Evolutionary conservation across 2,113 vertebrate genomes (phyloP).

Genomic region (Piprites chloris): DNA sequence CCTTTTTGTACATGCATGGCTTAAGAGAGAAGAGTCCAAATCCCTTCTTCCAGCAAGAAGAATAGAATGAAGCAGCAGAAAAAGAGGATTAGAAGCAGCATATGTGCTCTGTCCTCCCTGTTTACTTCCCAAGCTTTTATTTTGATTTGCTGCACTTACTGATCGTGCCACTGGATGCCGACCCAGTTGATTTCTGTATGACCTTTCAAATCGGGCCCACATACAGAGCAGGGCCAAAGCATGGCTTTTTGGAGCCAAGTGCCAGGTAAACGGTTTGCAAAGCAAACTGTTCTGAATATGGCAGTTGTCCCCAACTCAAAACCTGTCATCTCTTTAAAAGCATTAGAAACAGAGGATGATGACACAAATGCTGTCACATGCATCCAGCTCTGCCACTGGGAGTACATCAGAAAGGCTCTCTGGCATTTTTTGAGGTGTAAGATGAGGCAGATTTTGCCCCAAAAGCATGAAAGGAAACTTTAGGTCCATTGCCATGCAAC

Average conservation of each 20-base stretch:
- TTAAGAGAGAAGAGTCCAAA: constrained; percentile 48
- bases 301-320: neutral
- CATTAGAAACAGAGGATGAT: constrained; percentile 44
- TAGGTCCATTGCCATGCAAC: neutral
- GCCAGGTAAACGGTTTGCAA: neutral
- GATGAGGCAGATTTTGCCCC: neutral
- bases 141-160: neutral
- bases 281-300: neutral
- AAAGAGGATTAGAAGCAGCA: constrained; percentile 49
- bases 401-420: neutral
- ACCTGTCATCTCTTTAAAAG: constrained; percentile 35
- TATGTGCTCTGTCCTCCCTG: neutral
- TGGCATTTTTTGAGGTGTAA: neutral
- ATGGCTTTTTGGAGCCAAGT: neutral
- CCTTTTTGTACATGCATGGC: constrained; percentile 30
- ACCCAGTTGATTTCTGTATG: neutral
- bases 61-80: constrained; percentile 32
- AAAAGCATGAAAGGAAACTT: neutral
- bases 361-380: neutral
- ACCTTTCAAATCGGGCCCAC: neutral
- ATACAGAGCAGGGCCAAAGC: neutral
- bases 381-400: neutral
- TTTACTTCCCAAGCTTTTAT: neutral
- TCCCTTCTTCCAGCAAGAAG: constrained; percentile 33
- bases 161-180: neutral